Base-by-base conservation (phyloP, 2,113 vertebrate genomes). In the Bombycilla garrulus region DNA sequence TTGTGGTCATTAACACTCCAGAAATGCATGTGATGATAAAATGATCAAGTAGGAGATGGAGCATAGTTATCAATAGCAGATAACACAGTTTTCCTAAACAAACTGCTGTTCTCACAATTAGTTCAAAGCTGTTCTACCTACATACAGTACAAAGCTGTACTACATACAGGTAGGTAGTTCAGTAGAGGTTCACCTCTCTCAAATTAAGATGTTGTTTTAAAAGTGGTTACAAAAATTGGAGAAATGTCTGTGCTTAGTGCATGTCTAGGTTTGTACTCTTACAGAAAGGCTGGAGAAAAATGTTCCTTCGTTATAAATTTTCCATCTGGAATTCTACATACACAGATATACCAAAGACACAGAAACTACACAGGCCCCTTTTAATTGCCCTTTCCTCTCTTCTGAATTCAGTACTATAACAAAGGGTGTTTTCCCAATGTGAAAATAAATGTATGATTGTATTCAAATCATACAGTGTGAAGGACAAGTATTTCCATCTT, bases 341-440 rank as follows among this genome's bases (percentile, higher is more conserved):
- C 61, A 90, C 82, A 73, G 4, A 35, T 61, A 47, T 13, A 88
- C 35, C 84, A 93, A 87, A 85, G 84, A 72, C 50, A 50, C 17
- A 81, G 78, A 89, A 94, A 96, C 73, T 91, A 76, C 42, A 73
- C 71, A n/a, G 53, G 88, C 79, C 84, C 61, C 81, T 82, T 47
- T 76, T 66, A 33, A 58, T 47, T 94, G 71, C 54, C 81, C 71
- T 93, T 92, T 82, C 71, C 71, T 85, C 50, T 79, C 81, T 93
- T 86, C 89, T 85, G 77, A 74, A 94, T 86, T 90, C 67, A 79
- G n/a, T 44, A 35, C 33, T 74, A 69, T 56, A 92, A 72, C 73
- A 89, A 86, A 93, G n/a, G 9, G 18, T 79, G 17, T 76, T 94
- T 92, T 74, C 26, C 76, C 33, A 81, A 26, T 40, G 36, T 67